phyloP scores from a whole-genome alignment of 2,888 invertebrate species.

The Cerastis leucographa region DNA sequence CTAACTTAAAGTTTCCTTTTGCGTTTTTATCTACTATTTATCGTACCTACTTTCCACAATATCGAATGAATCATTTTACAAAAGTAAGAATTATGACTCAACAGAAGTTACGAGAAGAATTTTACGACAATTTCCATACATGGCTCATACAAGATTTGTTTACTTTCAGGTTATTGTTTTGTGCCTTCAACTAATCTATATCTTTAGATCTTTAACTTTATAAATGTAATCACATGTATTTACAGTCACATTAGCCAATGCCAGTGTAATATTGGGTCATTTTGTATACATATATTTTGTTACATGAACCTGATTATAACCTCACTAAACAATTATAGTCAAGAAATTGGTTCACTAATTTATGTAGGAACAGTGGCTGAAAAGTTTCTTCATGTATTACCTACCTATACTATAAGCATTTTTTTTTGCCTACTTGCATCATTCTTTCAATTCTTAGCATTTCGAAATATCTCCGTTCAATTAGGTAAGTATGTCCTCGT shows the following conservation, averaged over 20 bases:
- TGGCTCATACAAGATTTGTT: background rate
- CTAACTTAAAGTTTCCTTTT: background rate
- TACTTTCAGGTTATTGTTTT: background rate
- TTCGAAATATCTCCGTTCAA: conserved; percentile 45
- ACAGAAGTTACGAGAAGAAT: conserved; percentile 21
- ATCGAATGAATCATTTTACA: conserved; percentile 7
- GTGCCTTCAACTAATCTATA: background rate
- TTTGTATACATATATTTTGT: background rate
- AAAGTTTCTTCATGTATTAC: conserved; percentile 3
- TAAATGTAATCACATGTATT: conserved; percentile 13
- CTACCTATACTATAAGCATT: too few species aligned
- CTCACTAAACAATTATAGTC: too few species aligned
- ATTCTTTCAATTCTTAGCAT: conserved; percentile 34
- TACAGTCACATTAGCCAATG: conserved; percentile 29
- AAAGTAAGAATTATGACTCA: conserved; percentile 17
- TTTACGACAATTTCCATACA: background rate
- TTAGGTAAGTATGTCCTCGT: conserved; percentile 58
- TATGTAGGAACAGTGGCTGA: background rate
- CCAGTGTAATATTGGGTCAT: background rate
- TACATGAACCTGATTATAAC: background rate
- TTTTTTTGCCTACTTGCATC: too few species aligned
- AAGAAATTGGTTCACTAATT: background rate
- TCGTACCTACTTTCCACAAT: conserved; percentile 17
- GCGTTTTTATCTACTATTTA: conserved; percentile 12
- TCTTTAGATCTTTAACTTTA: conserved; percentile 3